Evolutionary conservation across 2,888 invertebrate species (phyloP).

Genomic region (Hyppa rectilinea): DNA sequence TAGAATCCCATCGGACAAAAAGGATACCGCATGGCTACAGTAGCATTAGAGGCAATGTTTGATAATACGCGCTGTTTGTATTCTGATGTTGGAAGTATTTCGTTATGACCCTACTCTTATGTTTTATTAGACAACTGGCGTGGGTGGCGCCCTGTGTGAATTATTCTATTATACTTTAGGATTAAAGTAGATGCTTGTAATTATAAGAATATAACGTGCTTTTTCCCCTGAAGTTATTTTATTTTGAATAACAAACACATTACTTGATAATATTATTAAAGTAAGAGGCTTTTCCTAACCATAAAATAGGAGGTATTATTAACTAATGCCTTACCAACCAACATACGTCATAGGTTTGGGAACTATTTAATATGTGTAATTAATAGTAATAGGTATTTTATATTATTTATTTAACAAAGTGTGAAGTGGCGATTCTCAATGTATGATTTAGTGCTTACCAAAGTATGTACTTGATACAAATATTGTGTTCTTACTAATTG

Average conservation of each 20-base stretch:
- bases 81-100: slow-evolving; percentile 56
- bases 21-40: slow-evolving; percentile 76
- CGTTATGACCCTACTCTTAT: slow-evolving; percentile 37
- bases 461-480: not conserved
- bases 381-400: too few species aligned
- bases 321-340: not conserved
- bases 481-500: slow-evolving; percentile 11
- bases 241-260: not conserved
- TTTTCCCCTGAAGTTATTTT: not conserved
- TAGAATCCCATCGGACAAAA: slow-evolving; percentile 81
- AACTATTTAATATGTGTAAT: too few species aligned
- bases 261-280: not conserved
- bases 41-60: slow-evolving; percentile 80
- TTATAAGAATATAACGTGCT: not conserved
- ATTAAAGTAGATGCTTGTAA: not conserved
- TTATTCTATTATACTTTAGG: slow-evolving; percentile 18
- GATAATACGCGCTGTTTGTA: slow-evolving; percentile 77
- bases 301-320: too few species aligned
- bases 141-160: slow-evolving; percentile 59
- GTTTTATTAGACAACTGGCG: slow-evolving; percentile 48
- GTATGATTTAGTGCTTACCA: not conserved
- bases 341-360: not conserved
- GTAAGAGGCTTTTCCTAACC: not conserved
- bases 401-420: too few species aligned
- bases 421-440: slow-evolving; percentile 50